A percentile compares a stretch with the other conserved stretches of the same genome.
Evolutionary conservation across 2,113 vertebrate species (phyloP).

Genomic region (Dasyurus viverrinus): DNA sequence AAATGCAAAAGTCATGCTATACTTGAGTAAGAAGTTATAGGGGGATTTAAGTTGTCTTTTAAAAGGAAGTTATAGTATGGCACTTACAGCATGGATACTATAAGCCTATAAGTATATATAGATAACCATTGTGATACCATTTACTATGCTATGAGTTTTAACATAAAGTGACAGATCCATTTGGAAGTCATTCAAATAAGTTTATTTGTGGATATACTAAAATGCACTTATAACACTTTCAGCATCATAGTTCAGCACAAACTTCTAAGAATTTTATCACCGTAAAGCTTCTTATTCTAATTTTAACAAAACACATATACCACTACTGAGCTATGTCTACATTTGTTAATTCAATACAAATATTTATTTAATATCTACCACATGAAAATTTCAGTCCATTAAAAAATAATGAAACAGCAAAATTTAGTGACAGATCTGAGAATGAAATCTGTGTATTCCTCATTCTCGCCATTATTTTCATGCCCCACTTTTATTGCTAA

Average conservation of each 20-base stretch:
- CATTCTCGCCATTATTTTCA: not conserved
- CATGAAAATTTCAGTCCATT: not conserved
- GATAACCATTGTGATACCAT: not conserved
- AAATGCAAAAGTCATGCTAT: fast-evolving
- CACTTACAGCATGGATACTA: not conserved
- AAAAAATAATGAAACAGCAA: not conserved
- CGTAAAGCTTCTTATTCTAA: not conserved
- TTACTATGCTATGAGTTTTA: not conserved
- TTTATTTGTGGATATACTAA: not conserved
- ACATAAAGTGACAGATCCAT: not conserved
- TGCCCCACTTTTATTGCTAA: not conserved
- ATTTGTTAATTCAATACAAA: not conserved
- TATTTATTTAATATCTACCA: not conserved
- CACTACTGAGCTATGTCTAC: not conserved
- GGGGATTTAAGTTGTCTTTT: not conserved
- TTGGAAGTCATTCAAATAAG: not conserved
- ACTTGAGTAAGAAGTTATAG: fast-evolving
- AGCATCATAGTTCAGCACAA: not conserved
- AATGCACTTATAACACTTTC: not conserved
- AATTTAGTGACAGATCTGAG: not conserved
- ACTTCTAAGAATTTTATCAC: not conserved
- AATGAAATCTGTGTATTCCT: not conserved
- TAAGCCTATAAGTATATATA: not conserved
- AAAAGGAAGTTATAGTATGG: not conserved
- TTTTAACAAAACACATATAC: not conserved